Evolutionary conservation across 2,113 vertebrate species (phyloP).

Genomic region (Gorsachius goisagi): DNA sequence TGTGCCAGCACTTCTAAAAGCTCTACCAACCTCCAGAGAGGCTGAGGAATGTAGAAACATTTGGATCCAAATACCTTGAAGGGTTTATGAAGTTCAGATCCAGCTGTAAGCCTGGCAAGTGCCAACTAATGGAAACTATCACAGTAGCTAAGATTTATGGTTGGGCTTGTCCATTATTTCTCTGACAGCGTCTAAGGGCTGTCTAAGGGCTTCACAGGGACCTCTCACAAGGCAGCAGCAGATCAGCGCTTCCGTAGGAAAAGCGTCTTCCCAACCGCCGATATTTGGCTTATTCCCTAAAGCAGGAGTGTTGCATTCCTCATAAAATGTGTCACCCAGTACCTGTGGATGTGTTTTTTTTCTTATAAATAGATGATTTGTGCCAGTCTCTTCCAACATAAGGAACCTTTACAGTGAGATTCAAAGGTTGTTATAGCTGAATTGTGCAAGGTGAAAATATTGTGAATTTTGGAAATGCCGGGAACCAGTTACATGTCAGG

Average conservation of each 20-base stretch:
- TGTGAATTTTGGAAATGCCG: background rate
- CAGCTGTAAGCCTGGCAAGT: background rate
- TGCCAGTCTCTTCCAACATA: background rate
- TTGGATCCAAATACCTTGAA: background rate
- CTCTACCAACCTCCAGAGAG: slow-evolving; percentile 4
- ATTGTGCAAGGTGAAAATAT: background rate
- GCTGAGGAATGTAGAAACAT: background rate
- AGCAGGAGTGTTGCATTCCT: background rate
- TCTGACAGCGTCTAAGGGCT: background rate
- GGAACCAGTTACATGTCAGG: background rate
- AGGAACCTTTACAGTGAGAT: background rate
- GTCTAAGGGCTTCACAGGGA: background rate
- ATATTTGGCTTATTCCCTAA: slow-evolving; percentile 12
- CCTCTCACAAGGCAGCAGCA: background rate
- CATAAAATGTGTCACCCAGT: slow-evolving; percentile 13
- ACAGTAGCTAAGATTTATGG: background rate
- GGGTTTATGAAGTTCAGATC: slow-evolving; percentile 19
- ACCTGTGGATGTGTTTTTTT: background rate
- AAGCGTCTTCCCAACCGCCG: background rate
- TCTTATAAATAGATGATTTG: slow-evolving; percentile 10
- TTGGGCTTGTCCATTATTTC: background rate
- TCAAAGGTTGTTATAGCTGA: background rate
- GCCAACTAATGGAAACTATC: background rate
- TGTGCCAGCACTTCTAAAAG: slow-evolving; percentile 2
- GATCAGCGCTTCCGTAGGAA: background rate